These are phyloP conservation scores for Macrotrachela quadricornifera DNA, from an alignment of 1,140 invertebrate genomes.

Conservation along the genomic window DNA sequence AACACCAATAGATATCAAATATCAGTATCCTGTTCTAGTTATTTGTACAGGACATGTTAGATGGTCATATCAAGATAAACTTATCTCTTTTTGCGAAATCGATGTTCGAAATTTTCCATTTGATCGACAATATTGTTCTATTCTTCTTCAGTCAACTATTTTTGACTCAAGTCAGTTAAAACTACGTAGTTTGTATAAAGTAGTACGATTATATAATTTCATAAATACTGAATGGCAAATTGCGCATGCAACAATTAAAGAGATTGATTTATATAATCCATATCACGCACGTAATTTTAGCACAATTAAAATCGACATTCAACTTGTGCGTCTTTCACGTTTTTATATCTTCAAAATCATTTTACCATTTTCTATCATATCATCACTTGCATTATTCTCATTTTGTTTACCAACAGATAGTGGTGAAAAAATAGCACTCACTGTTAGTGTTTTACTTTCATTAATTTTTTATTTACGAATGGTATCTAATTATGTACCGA, in stretches of 20 bases:
- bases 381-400: neutral
- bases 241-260: no score
- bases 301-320: neutral
- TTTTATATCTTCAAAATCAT: constrained; percentile 8
- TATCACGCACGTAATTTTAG: no score
- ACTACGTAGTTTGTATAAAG: no score
- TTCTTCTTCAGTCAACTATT: constrained; percentile 2
- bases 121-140: constrained; percentile 3
- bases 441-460: neutral
- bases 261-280: no score
- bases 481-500: constrained; percentile 4
- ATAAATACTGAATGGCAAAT: no score
- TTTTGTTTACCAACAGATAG: constrained; percentile 5
- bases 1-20: neutral
- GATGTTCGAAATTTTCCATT: constrained; percentile 6
- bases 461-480: constrained; percentile 5
- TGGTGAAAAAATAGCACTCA: constrained; percentile 2
- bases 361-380: constrained; percentile 5
- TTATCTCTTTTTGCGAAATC: constrained; percentile 1
- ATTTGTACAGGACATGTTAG: neutral
- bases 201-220: no score
- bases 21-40: constrained; percentile 3
- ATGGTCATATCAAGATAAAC: constrained; percentile 5
- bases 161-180: neutral
- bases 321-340: neutral